Base-by-base conservation (phyloP, 2,113 vertebrate genomes). In the Gymnogyps californianus region DNA sequence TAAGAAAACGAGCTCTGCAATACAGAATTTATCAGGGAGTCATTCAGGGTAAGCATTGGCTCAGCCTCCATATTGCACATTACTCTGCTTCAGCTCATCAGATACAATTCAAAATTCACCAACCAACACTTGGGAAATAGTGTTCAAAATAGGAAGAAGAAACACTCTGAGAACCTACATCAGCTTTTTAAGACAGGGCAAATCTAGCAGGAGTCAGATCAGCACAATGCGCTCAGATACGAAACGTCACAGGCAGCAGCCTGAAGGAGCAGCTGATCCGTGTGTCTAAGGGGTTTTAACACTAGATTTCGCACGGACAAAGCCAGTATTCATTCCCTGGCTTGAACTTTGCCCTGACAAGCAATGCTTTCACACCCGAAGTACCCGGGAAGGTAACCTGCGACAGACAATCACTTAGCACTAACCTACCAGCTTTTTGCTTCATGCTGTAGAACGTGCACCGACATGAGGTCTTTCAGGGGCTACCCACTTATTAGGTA, bases 131-230 rank as follows among this genome's bases (percentile, higher is more conserved):
- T 11, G 21, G 8, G 8, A 76, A 86, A 47, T 1, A 16, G 17
- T 1, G 2, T 24, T 52, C 46, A 31, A 18, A 90, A 22, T 38
- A 38, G 19, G 10, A 84, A 46, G 6, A 25, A 40, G 9, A 52
- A 76, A 44, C 9, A 12, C 22, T 28, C 46, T 0, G 17, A 70
- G 46, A 36, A 29, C 13, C 32, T 22, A 0, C 9, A 13, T 1
- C 3, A 28, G 6, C 18, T 61, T 40, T 32, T 8, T 11, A 29
- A 44, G 13, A 15, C 2, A 9, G 0, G 5, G 26, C 46, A 17
- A 44, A 55, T 1, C 9, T 19, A 29, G 16, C n/a, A 54, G 19
- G 31, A 32, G 19, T 29, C 70, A 7, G 17, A 29, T 6, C 36
- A 38, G 46, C 26, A 25, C 29, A 42, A 14, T 1, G 11, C 31